Conservation (phyloP, 2,797 vertebrate genomes). For the Labeo calbasu region DNA sequence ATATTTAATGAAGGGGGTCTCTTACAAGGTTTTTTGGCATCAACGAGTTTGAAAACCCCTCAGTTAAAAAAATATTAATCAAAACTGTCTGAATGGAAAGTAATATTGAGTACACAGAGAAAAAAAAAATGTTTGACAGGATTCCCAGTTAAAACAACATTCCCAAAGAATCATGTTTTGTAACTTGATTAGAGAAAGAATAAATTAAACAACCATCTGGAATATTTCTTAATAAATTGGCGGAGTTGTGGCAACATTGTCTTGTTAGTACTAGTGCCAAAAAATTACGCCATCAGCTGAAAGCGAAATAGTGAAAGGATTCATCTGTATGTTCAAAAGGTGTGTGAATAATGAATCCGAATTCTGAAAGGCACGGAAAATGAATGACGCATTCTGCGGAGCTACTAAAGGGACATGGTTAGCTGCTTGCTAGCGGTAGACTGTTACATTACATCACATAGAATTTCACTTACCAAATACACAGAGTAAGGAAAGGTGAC, state of each 20-base stretch:
- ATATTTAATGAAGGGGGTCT: background rate
- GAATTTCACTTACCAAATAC: no score
- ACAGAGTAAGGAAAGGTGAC: no score
- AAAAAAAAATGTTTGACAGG: background rate
- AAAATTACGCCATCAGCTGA: background rate
- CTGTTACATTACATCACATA: no score
- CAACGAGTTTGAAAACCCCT: no score
- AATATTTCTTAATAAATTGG: background rate
- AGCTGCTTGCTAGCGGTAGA: no score
- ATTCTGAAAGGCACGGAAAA: no score
- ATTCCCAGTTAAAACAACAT: background rate
- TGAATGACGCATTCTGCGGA: no score
- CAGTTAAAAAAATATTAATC: no score
- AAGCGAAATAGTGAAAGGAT: background rate
- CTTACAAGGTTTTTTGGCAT: no score
- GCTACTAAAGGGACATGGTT: no score
- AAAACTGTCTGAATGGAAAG: background rate
- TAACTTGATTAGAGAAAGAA: background rate
- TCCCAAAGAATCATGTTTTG: background rate
- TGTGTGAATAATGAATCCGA: no score
- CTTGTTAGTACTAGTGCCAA: background rate
- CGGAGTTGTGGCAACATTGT: background rate
- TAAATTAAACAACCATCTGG: background rate
- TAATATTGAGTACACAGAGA: background rate
- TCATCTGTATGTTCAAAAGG: no score